A percentile compares a stretch with the other conserved stretches of the same genome.
Conservation (phyloP, 2,888 invertebrate species). For the Galeruca laticollis region DNA sequence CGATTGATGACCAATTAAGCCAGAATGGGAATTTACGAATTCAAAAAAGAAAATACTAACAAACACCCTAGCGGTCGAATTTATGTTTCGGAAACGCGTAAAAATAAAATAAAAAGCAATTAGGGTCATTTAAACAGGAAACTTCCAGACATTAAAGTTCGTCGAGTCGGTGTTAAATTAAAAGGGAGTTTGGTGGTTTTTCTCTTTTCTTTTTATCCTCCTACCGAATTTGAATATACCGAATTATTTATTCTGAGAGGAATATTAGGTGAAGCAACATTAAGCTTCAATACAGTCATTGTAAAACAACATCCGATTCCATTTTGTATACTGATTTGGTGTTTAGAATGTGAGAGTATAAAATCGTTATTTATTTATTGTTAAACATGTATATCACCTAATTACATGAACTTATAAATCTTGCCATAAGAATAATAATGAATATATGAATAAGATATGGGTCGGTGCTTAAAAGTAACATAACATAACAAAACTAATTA, state of each 20-base stretch:
- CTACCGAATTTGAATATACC: constrained; percentile 28
- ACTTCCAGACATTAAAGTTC: constrained; percentile 43
- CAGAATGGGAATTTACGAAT: constrained; percentile 29
- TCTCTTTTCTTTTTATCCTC: constrained; percentile 15
- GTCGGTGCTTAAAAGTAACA: too few species aligned
- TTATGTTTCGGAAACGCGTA: constrained; percentile 47
- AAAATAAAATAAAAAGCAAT: constrained; percentile 48
- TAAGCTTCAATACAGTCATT: neutral
- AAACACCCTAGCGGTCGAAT: constrained; percentile 40
- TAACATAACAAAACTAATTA: too few species aligned
- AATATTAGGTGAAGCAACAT: constrained; percentile 19
- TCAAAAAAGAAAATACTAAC: constrained; percentile 30
- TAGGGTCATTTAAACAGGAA: constrained; percentile 46
- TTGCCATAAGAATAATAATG: too few species aligned
- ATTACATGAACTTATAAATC: too few species aligned
- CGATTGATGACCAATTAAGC: constrained; percentile 43
- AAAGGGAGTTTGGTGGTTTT: constrained; percentile 32
- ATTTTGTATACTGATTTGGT: too few species aligned
- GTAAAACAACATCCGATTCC: neutral
- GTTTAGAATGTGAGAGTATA: too few species aligned
- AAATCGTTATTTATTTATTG: too few species aligned
- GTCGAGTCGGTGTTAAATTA: constrained; percentile 38
- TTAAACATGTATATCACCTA: too few species aligned
- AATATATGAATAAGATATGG: too few species aligned
- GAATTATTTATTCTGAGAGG: constrained; percentile 27